Percentiles rank a stretch among this genome's conserved stretches.
Conservation (phyloP, 1,140 invertebrate genomes). For the Antheraea mylitta region DNA sequence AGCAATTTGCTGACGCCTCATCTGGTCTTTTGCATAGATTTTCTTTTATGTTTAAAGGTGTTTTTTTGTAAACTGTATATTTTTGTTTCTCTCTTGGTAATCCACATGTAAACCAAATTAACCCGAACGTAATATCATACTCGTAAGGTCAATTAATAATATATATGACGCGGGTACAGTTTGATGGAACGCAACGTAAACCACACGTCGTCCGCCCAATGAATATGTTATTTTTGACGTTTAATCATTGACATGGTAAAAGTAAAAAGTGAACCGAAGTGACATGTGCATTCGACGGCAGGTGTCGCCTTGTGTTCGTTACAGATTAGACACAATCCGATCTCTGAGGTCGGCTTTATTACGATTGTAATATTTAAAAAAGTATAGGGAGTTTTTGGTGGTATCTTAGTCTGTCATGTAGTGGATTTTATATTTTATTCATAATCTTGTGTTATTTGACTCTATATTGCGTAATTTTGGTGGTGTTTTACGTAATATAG, state of each 20-base stretch:
- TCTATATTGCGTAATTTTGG: no score
- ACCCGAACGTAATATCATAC: neutral
- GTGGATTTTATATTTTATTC: no score
- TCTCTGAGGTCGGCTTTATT: conserved; percentile 18
- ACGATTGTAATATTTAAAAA: neutral
- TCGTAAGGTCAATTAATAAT: neutral
- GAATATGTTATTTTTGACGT: conserved; percentile 27
- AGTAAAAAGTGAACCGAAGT: conserved; percentile 1
- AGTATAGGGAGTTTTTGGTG: no score
- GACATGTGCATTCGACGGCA: conserved; percentile 12
- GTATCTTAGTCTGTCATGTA: no score
- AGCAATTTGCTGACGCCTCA: no score
- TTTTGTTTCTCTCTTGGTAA: no score
- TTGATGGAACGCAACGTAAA: conserved; percentile 14
- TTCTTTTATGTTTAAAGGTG: no score
- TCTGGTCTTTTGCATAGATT: no score
- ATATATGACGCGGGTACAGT: neutral
- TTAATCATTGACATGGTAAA: conserved; percentile 10
- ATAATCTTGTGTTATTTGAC: no score
- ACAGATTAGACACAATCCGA: conserved; percentile 36
- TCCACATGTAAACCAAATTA: neutral
- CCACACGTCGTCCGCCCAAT: conserved; percentile 31
- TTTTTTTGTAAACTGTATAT: no score
- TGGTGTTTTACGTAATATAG: no score
- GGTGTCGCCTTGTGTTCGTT: conserved; percentile 26